phyloP scores from a whole-genome alignment of 1,140 invertebrate species.

The Samia ricini region DNA sequence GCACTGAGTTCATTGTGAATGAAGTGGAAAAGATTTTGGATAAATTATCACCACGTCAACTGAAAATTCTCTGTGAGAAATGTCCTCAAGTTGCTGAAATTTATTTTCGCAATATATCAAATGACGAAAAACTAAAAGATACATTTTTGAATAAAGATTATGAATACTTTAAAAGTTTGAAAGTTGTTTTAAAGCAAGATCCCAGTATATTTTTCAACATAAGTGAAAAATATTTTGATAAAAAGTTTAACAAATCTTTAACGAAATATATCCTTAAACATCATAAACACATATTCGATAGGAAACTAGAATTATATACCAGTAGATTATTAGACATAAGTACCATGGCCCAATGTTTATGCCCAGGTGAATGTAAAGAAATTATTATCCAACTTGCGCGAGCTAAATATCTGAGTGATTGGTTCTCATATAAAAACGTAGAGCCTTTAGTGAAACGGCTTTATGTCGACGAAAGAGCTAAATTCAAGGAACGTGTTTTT shows the following conservation, averaged over 20 bases:
- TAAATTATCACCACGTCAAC: background rate
- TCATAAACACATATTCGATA: constrained; percentile 4
- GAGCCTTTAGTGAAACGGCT: constrained; percentile 9
- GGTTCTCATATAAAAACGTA: constrained; percentile 1
- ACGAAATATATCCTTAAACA: constrained; percentile 6
- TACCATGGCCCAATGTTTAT: constrained; percentile 8
- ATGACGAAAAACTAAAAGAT: background rate
- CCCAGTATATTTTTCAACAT: constrained; percentile 8
- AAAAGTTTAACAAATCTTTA: background rate
- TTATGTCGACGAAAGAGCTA: constrained; percentile 11
- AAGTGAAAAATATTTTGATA: constrained; percentile 9
- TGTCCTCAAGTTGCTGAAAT: constrained; percentile 5
- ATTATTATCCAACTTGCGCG: constrained; percentile 1
- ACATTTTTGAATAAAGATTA: background rate
- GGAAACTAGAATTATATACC: constrained; percentile 6
- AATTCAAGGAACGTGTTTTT: constrained; percentile 26
- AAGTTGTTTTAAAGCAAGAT: constrained; percentile 5
- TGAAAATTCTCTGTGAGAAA: constrained; percentile 7
- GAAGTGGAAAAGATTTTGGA: constrained; percentile 2
- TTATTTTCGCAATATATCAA: background rate
- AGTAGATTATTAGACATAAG: background rate
- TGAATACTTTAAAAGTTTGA: constrained; percentile 1
- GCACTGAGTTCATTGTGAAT: constrained; percentile 21
- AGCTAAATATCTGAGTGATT: constrained; percentile 1
- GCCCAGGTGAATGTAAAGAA: constrained; percentile 5